Base-by-base conservation (phyloP, 1,140 invertebrate species). In the Lepidurus couesii region DNA sequence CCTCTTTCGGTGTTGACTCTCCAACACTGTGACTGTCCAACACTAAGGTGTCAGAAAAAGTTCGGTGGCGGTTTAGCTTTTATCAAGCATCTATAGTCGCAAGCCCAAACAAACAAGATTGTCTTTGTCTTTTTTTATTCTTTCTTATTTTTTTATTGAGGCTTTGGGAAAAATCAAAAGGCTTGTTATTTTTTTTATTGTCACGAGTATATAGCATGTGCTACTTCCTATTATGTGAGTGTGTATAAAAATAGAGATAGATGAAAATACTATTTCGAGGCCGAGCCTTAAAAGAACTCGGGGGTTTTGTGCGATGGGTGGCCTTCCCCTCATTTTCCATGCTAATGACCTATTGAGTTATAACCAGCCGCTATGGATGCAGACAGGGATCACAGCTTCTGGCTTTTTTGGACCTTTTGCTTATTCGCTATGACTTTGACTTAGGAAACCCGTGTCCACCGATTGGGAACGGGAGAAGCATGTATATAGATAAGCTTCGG, bases 331-430 rank as follows among this genome's bases (percentile, higher is more conserved):
- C 13, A 65, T 65, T 65, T 65, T 65, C 53, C 53, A 65, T 65
- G 53, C 53, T 65, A 65, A 65, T 65, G 53, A 65, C 53, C 53
- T 65, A 65, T 65, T 65, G 53, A 65, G 53, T 65, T 65, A 65
- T 65, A 65, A 65, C 53, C 53, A 65, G 53, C 53, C 53, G 53
- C 53, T 13, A 65, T 65, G 53, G 53, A 65, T 65, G 53, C 53
- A 65, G 53, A 16, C 53, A 65, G 53, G 53, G 16, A 65, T 65
- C 53, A 65, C 53, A 65, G 53, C 53, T 65, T 65, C 53, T 65
- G 53, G 53, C 53, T 65, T 65, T 21, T 65, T 65, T 7, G 53
- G 53, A 13, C 53, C 21, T 21, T 13, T 65, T 65, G 21, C 34
- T 34, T 65, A 65, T 65, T 65, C 53, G 53, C 53, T 65, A 65